These are phyloP conservation scores for Rhizomys pruinosus DNA, from an alignment of 2,113 vertebrate species.

Conservation along the genomic window DNA sequence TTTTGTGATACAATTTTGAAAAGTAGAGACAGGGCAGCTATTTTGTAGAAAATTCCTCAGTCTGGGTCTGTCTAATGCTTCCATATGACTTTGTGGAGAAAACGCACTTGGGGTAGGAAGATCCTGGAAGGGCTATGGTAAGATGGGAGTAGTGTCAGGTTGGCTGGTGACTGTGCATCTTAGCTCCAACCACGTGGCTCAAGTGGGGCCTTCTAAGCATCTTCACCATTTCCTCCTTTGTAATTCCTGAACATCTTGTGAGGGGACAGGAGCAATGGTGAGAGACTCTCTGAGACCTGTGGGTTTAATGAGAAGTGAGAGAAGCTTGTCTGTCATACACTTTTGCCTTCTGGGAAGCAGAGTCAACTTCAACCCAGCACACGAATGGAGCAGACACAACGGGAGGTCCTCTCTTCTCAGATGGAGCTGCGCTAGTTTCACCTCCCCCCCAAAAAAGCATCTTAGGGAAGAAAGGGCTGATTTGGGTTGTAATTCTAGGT, in stretches of 20 bases:
- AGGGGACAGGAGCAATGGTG: not conserved
- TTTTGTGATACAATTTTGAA: conserved; percentile 53
- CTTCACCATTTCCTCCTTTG: not conserved
- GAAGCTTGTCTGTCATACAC: not conserved
- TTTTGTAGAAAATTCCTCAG: not conserved
- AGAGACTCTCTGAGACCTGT: not conserved
- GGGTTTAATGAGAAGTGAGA: not conserved
- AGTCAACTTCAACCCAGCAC: not conserved
- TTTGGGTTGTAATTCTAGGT: too few species aligned
- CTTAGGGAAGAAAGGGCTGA: too few species aligned
- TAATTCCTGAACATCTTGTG: not conserved
- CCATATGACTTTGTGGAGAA: not conserved
- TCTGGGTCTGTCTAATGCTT: not conserved
- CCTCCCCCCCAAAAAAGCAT: too few species aligned
- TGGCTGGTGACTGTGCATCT: not conserved
- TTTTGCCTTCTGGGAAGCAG: not conserved
- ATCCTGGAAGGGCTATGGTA: not conserved
- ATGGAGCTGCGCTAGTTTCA: not conserved
- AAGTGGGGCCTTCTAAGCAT: not conserved
- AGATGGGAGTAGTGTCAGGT: not conserved
- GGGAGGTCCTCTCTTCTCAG: not conserved
- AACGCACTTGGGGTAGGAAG: not conserved
- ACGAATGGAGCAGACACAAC: not conserved
- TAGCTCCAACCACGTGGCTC: not conserved
- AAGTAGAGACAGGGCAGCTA: not conserved